Conservation (phyloP, 92 coral and sea anemone species). For the Bergia sp. region DNA sequence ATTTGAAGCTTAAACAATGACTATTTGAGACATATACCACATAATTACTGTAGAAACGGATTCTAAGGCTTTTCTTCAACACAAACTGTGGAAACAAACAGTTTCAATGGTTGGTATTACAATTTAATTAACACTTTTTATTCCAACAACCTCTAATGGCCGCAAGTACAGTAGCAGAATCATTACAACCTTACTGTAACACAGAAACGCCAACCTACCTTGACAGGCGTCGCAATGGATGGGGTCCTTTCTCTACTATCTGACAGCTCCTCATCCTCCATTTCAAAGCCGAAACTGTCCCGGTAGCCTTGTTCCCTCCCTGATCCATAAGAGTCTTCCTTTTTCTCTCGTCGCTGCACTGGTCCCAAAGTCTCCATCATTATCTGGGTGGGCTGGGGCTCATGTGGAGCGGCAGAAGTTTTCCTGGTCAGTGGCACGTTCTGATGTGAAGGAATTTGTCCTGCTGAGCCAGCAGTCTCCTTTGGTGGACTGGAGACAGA, state of each 20-base stretch:
- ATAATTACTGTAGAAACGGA: too few species aligned
- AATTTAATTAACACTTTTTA: too few species aligned
- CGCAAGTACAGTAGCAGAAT: not conserved
- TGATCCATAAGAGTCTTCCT: conserved; percentile 31
- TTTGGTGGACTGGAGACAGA: not conserved
- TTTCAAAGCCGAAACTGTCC: conserved; percentile 40
- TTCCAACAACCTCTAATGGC: not conserved
- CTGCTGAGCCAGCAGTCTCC: not conserved
- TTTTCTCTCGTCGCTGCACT: conserved; percentile 30
- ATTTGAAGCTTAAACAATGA: too few species aligned
- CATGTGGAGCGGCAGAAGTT: not conserved
- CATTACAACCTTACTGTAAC: not conserved
- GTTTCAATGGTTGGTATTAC: not conserved
- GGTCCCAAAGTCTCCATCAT: conserved; percentile 11
- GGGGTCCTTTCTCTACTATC: not conserved
- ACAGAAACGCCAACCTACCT: conserved; percentile 4
- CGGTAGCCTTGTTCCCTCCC: conserved; percentile 42
- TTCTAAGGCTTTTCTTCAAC: too few species aligned
- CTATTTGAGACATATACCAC: too few species aligned
- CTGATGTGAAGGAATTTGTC: not conserved
- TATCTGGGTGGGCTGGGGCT: conserved; percentile 23
- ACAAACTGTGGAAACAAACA: too few species aligned
- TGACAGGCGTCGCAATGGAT: not conserved
- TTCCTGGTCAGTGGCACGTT: not conserved
- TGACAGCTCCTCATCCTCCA: conserved; percentile 28